Conservation (phyloP, 2,797 vertebrate species). For the Mareca strepera region DNA sequence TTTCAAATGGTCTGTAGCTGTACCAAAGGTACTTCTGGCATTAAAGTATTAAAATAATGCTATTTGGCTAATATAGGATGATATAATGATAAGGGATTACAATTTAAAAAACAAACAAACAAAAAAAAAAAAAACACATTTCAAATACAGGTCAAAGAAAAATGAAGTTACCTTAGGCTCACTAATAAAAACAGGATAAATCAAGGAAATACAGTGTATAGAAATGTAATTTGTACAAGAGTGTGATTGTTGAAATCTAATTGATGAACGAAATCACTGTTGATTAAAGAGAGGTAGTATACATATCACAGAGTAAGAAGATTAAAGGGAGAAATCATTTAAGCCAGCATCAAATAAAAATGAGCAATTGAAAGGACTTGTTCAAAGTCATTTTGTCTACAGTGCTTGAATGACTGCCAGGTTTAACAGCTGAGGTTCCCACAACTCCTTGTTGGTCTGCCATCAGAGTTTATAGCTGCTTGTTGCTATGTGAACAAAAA, state of each 20-base stretch:
- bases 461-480: slow-evolving; percentile 69
- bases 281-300: neutral
- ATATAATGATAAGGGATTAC: neutral
- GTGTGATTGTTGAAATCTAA: neutral
- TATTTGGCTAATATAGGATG: neutral
- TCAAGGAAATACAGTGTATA: neutral
- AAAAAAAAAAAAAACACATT: neutral
- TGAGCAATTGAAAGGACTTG: neutral
- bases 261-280: neutral
- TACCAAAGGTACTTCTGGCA: neutral
- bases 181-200: neutral
- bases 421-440: slow-evolving; percentile 75
- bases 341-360: slow-evolving; percentile 28
- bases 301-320: neutral
- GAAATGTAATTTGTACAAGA: neutral
- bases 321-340: slow-evolving; percentile 19
- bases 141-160: neutral
- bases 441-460: slow-evolving; percentile 66
- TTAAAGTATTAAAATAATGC: neutral
- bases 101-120: neutral
- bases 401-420: slow-evolving; percentile 71
- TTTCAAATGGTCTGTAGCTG: neutral
- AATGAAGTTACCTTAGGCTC: neutral
- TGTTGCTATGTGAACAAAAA: slow-evolving; percentile 77
- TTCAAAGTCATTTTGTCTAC: slow-evolving; percentile 38